Evolutionary conservation across 2,888 invertebrate species (phyloP).

Genomic region (Polyploca ridens): DNA sequence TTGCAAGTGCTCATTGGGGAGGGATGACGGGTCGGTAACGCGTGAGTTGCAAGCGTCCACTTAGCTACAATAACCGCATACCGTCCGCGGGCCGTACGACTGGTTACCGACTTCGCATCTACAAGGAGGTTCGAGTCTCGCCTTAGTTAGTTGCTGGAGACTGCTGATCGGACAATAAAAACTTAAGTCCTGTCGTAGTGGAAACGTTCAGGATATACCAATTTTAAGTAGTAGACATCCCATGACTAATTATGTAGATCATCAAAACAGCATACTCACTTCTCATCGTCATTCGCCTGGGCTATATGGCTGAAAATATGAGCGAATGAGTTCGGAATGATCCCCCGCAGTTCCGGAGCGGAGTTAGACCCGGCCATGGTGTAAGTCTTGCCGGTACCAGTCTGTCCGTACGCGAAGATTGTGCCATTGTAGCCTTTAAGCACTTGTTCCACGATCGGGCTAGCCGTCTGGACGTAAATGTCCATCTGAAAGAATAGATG

Average conservation of each 20-base stretch:
- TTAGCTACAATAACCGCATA: too few relatives aligned
- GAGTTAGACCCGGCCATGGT: conserved; percentile 98
- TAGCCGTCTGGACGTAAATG: conserved; percentile 97
- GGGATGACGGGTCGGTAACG: too few relatives aligned
- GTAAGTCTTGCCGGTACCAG: conserved; percentile 99
- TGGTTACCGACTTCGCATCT: too few relatives aligned
- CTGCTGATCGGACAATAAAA: too few relatives aligned
- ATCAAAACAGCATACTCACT: conserved; percentile 80
- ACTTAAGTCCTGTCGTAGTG: too few relatives aligned
- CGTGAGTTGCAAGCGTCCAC: too few relatives aligned
- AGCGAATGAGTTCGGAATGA: conserved; percentile 99
- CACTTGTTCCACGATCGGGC: conserved; percentile 98
- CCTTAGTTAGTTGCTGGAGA: too few relatives aligned
- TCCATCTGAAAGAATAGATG: conserved; percentile 87
- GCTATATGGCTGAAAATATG: conserved; percentile 99
- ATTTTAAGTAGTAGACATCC: conserved; percentile 11
- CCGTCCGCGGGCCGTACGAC: too few relatives aligned
- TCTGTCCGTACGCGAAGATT: conserved; percentile 95
- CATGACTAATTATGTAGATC: conserved; percentile 63
- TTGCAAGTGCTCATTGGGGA: too few relatives aligned
- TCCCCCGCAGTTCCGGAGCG: conserved; percentile 95
- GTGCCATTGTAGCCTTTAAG: conserved; percentile 98
- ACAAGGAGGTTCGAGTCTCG: too few relatives aligned
- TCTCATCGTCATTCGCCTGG: conserved; percentile 94
- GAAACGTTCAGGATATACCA: too few relatives aligned